A percentile compares a stretch with the other conserved stretches of the same genome.
These are phyloP conservation scores for Ctena decussata DNA, from an alignment of 2,888 invertebrate species.

Conservation along the genomic window DNA sequence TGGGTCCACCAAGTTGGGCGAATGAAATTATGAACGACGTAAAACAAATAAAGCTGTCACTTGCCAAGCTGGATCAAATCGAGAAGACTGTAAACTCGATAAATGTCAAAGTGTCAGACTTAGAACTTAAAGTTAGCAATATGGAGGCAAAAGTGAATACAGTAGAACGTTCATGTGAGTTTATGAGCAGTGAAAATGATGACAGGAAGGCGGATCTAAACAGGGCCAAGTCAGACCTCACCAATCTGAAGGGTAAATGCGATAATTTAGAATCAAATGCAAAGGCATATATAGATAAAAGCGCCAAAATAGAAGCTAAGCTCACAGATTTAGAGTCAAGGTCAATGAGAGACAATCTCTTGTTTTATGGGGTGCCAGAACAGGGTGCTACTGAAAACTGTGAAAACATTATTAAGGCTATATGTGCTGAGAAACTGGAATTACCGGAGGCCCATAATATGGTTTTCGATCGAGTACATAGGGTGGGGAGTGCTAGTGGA, in stretches of 20 bases:
- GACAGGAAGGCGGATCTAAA: neutral
- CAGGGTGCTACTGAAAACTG: neutral
- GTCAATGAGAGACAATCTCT: neutral
- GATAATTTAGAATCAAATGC: no score
- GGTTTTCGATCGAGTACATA: neutral
- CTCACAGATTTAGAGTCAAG: no score
- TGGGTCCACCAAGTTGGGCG: neutral
- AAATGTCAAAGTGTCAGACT: neutral
- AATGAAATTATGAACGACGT: neutral
- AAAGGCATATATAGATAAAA: no score
- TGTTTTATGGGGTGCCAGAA: constrained; percentile 4
- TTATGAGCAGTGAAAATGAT: neutral
- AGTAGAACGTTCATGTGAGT: neutral
- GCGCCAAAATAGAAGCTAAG: no score
- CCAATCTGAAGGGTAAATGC: no score
- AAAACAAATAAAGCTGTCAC: neutral
- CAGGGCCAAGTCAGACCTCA: neutral
- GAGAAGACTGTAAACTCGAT: neutral
- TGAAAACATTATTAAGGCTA: neutral
- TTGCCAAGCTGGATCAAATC: neutral
- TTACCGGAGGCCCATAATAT: neutral
- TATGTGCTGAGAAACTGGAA: neutral
- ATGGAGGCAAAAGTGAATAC: neutral
- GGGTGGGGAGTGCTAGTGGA: neutral
- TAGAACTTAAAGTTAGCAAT: neutral